These are phyloP conservation scores for Melanaphis sacchari DNA, from an alignment of 1,140 invertebrate genomes.

Conservation along the genomic window DNA sequence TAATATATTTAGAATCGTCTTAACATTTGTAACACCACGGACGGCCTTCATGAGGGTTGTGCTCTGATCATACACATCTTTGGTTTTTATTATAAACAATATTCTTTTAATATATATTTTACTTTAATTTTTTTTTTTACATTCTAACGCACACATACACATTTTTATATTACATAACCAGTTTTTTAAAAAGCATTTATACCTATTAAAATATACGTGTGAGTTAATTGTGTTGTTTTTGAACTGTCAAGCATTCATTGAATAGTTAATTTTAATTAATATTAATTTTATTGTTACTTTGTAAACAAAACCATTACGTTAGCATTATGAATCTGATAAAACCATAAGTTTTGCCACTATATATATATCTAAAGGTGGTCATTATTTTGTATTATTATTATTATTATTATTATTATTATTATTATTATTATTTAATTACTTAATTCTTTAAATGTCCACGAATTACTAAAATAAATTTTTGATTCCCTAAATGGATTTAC, in stretches of 20 bases:
- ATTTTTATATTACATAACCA: conserved; percentile 54
- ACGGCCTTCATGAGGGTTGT: conserved; percentile 56
- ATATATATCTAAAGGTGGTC: conserved; percentile 26
- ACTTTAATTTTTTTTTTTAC: conserved; percentile 34
- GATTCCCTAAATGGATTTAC: conserved; percentile 25
- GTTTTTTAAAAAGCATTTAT: conserved; percentile 55
- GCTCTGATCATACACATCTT: conserved; percentile 31
- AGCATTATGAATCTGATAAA: conserved; percentile 54
- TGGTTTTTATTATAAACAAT: conserved; percentile 28
- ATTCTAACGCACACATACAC: conserved; percentile 51
- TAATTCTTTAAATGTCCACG: conserved; percentile 44
- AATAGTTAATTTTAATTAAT: conserved; percentile 50
- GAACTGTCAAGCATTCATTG: conserved; percentile 49
- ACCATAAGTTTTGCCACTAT: conserved; percentile 46
- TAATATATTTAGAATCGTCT: conserved; percentile 19
- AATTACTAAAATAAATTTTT: conserved; percentile 40
- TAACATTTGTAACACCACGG: conserved; percentile 53
- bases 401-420: conserved; percentile 40
- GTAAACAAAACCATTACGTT: conserved; percentile 46
- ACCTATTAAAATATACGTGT: conserved; percentile 44
- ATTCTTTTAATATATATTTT: conserved; percentile 31
- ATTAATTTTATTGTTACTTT: conserved; percentile 47
- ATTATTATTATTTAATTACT: conserved; percentile 41
- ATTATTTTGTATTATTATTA: conserved; percentile 52
- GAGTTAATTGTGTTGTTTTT: conserved; percentile 52